Percentiles rank a stretch among this genome's conserved stretches.
These are phyloP conservation scores for Tetraodon nigroviridis DNA, from an alignment of 2,113 vertebrate species.

Conservation along the genomic window DNA sequence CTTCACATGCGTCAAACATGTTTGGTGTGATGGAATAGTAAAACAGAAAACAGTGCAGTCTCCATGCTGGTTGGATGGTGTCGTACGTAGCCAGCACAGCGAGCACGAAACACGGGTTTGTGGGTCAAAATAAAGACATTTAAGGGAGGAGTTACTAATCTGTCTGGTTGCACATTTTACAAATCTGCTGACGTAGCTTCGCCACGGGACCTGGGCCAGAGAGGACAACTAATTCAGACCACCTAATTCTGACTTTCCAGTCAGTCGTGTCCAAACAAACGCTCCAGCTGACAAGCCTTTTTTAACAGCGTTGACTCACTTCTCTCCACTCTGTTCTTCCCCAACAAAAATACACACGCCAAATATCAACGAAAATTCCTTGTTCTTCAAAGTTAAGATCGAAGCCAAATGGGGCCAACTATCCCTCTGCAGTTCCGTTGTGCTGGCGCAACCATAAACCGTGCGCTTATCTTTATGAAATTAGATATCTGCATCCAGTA, in stretches of 20 bases:
- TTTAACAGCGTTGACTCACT: slow-evolving; percentile 34
- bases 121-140: slow-evolving; percentile 16
- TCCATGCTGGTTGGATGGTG: no score
- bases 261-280: slow-evolving; percentile 11
- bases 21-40: no score
- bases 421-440: neutral
- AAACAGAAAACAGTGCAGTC: no score
- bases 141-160: neutral
- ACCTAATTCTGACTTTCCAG: slow-evolving; percentile 51
- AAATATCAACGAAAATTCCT: no score
- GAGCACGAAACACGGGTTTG: neutral
- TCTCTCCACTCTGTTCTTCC: slow-evolving; percentile 16
- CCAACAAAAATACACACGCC: slow-evolving; percentile 12
- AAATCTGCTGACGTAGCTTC: slow-evolving; percentile 38
- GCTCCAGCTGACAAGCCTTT: slow-evolving; percentile 35
- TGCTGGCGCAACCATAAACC: neutral
- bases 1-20: no score
- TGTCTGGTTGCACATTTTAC: slow-evolving; percentile 21
- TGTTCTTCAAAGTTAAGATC: neutral
- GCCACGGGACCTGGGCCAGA: slow-evolving; percentile 19
- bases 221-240: slow-evolving; percentile 39
- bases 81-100: neutral
- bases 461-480: neutral
- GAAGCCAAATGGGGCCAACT: neutral
- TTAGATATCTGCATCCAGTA: neutral